A percentile compares a stretch with the other conserved stretches of the same genome.
Evolutionary conservation across 2,797 vertebrate species (phyloP).

Genomic region (Phoeniculus purpureus): DNA sequence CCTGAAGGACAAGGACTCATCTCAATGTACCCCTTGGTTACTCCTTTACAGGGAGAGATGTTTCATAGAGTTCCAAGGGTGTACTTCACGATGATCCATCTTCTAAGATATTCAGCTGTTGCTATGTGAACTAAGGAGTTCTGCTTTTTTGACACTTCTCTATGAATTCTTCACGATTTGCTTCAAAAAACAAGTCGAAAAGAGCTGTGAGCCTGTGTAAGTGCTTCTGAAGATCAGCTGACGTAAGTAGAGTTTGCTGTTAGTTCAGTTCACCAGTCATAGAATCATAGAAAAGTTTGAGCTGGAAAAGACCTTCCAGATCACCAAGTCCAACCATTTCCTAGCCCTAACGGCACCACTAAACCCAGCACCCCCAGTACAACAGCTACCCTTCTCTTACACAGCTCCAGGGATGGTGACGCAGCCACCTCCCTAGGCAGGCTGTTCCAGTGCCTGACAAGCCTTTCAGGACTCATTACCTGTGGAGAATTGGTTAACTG

Average conservation of each 20-base stretch:
- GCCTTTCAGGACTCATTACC: too few species aligned
- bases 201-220: background rate
- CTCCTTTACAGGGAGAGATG: background rate
- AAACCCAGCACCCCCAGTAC: too few species aligned
- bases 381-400: too few species aligned
- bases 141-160: background rate
- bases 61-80: background rate
- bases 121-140: background rate
- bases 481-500: too few species aligned
- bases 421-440: too few species aligned
- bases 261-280: background rate
- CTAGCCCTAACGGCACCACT: too few species aligned
- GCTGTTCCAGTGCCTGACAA: too few species aligned
- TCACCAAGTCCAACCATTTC: too few species aligned
- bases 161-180: background rate
- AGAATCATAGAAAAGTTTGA: too few species aligned
- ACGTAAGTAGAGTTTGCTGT: background rate
- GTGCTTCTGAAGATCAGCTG: background rate
- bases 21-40: background rate
- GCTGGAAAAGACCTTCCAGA: too few species aligned
- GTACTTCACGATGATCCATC: background rate
- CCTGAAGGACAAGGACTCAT: background rate
- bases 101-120: background rate
- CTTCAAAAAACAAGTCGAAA: constrained; percentile 13
- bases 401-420: too few species aligned